Conservation (phyloP, 1,140 invertebrate genomes). For the Trissolcus basalis region DNA sequence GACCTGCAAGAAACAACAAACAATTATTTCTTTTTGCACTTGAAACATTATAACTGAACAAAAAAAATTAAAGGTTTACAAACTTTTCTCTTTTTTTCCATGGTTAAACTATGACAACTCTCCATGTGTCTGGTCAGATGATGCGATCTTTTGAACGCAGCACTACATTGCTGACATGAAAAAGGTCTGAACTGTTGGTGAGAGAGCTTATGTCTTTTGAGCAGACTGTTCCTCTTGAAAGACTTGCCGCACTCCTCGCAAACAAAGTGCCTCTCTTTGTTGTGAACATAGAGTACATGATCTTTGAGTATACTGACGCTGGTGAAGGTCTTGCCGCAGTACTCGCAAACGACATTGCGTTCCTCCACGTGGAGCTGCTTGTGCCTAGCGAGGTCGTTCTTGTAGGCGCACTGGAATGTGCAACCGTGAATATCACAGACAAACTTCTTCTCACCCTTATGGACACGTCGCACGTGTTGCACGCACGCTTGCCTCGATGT, state of each 20-base stretch:
- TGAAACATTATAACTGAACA: no score
- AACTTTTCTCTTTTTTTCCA: slow-evolving; percentile 66
- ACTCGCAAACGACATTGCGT: slow-evolving; percentile 65
- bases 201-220: slow-evolving; percentile 67
- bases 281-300: slow-evolving; percentile 67
- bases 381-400: slow-evolving; percentile 66
- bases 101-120: slow-evolving; percentile 64
- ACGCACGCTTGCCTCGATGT: slow-evolving; percentile 65
- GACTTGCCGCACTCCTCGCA: slow-evolving; percentile 71
- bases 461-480: slow-evolving; percentile 68
- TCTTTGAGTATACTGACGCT: slow-evolving; percentile 68
- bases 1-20: slow-evolving; percentile 43
- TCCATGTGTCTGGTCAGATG: slow-evolving; percentile 67
- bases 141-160: slow-evolving; percentile 67
- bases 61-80: no score
- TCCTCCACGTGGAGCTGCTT: slow-evolving; percentile 67
- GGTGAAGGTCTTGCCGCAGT: slow-evolving; percentile 70
- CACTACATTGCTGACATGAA: slow-evolving; percentile 63
- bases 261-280: slow-evolving; percentile 66
- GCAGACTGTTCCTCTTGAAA: slow-evolving; percentile 67
- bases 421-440: slow-evolving; percentile 66
- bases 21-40: neutral
- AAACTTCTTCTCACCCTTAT: slow-evolving; percentile 66
- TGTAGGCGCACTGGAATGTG: slow-evolving; percentile 65
- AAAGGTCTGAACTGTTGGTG: slow-evolving; percentile 67